Evolutionary conservation across 2,113 vertebrate genomes (phyloP).

Genomic region (Prunella fulvescens): DNA sequence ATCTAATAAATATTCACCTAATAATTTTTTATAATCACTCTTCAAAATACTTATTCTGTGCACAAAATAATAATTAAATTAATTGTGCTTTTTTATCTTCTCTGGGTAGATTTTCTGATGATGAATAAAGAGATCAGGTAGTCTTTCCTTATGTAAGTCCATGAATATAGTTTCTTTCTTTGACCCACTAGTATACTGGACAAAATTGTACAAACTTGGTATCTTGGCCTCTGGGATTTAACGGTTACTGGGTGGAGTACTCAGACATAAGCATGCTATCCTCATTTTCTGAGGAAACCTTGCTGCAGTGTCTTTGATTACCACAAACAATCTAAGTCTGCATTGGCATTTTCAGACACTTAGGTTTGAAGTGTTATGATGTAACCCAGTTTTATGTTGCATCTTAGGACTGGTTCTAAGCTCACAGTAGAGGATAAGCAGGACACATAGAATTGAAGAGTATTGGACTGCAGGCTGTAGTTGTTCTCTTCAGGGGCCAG

Average conservation of each 20-base stretch:
- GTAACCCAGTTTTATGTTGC: neutral
- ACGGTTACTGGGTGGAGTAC: neutral
- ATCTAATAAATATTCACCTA: neutral
- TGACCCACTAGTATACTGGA: neutral
- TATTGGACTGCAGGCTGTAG: neutral
- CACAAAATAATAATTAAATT: neutral
- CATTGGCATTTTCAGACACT: neutral
- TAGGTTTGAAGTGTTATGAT: neutral
- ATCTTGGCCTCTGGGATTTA: neutral
- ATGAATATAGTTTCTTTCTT: neutral
- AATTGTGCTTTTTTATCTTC: neutral
- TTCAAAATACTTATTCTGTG: neutral
- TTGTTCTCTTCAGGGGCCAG: neutral
- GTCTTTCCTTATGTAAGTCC: neutral
- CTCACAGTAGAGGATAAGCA: neutral
- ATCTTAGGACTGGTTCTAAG: neutral
- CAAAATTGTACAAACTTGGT: neutral
- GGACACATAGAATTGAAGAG: accelerated
- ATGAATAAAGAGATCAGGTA: neutral
- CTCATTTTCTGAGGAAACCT: neutral
- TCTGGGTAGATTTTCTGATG: neutral
- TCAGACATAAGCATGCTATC: neutral
- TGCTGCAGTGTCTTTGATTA: neutral
- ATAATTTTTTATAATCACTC: neutral
- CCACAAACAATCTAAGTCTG: neutral